These are phyloP conservation scores for Megaleporinus macrocephalus DNA, from an alignment of 2,113 vertebrate species.

Conservation along the genomic window DNA sequence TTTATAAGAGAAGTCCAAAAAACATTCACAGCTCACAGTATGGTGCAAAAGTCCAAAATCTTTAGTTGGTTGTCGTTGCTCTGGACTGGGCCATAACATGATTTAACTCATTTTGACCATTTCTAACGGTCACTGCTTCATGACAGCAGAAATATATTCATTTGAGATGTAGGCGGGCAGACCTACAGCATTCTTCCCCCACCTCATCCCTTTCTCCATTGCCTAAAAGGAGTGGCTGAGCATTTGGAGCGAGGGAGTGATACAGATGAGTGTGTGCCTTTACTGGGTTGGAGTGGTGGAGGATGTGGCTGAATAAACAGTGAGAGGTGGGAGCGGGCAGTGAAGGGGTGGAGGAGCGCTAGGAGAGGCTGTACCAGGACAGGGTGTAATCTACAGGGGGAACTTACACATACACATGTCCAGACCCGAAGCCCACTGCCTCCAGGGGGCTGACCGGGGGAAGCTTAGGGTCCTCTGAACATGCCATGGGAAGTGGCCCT, in stretches of 20 bases:
- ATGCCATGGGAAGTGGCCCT: conserved; percentile 52
- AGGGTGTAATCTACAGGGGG: conserved; percentile 27
- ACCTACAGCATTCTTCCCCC: neutral
- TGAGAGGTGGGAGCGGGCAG: conserved; percentile 32
- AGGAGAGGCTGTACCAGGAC: conserved; percentile 34
- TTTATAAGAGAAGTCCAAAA: no score
- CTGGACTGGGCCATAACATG: no score
- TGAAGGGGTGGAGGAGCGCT: conserved; percentile 13
- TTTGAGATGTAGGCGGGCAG: neutral
- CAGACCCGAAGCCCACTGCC: conserved; percentile 16
- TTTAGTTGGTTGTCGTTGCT: no score
- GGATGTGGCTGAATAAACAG: conserved; percentile 82
- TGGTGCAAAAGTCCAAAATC: no score
- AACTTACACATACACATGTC: neutral
- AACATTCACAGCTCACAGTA: no score
- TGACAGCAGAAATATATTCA: neutral
- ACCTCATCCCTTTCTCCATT: conserved; percentile 1
- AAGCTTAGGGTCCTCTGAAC: conserved; percentile 37
- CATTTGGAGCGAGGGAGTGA: conserved; percentile 15
- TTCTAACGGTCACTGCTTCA: no score
- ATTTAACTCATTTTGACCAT: no score
- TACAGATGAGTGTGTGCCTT: conserved; percentile 52
- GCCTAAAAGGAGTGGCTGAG: conserved; percentile 14
- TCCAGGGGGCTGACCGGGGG: conserved; percentile 37
- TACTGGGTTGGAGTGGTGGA: conserved; percentile 68